phyloP scores from a whole-genome alignment of 2,113 vertebrate genomes.

The Paracanthobrama guichenoti region DNA sequence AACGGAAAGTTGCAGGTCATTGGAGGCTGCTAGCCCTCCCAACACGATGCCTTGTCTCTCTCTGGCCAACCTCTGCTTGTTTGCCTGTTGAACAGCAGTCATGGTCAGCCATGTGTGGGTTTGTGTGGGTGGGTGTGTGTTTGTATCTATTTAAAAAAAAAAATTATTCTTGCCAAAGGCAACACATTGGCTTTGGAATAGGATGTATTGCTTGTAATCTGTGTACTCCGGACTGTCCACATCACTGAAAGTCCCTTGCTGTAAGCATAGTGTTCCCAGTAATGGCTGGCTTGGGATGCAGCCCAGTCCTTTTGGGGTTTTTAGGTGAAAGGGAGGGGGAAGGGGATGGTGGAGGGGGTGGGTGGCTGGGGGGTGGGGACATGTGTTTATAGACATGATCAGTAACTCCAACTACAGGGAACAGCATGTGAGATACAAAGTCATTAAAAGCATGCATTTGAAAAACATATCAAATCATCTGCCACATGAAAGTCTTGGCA shows the following conservation, averaged over 20 bases:
- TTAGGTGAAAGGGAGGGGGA: slow-evolving; percentile 7
- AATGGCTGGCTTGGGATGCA: not conserved
- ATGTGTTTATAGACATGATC: slow-evolving; percentile 20
- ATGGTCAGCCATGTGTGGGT: slow-evolving; percentile 3
- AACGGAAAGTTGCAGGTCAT: not conserved
- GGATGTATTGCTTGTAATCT: slow-evolving; percentile 42
- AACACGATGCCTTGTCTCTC: not conserved
- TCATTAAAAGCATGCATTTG: slow-evolving; percentile 23
- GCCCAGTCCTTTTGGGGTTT: slow-evolving; percentile 18
- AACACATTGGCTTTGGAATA: slow-evolving; percentile 39
- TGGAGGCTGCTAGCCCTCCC: not conserved
- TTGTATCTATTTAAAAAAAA: slow-evolving; percentile 33
- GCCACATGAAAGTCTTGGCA: slow-evolving; percentile 35
- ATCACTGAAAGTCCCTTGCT: not conserved
- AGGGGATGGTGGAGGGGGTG: no score
- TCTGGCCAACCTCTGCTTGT: not conserved
- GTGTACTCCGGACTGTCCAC: slow-evolving; percentile 4
- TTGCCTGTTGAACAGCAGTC: slow-evolving; percentile 18
- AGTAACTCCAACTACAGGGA: slow-evolving; percentile 24
- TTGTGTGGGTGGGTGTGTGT: slow-evolving; percentile 15
- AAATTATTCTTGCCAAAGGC: slow-evolving; percentile 35
- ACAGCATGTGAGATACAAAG: slow-evolving; percentile 46
- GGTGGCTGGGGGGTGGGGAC: no score
- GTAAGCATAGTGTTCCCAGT: slow-evolving; percentile 19
- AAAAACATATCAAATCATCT: slow-evolving; percentile 39